These are phyloP conservation scores for Vimba vimba DNA, from an alignment of 2,113 vertebrate species.

Conservation along the genomic window DNA sequence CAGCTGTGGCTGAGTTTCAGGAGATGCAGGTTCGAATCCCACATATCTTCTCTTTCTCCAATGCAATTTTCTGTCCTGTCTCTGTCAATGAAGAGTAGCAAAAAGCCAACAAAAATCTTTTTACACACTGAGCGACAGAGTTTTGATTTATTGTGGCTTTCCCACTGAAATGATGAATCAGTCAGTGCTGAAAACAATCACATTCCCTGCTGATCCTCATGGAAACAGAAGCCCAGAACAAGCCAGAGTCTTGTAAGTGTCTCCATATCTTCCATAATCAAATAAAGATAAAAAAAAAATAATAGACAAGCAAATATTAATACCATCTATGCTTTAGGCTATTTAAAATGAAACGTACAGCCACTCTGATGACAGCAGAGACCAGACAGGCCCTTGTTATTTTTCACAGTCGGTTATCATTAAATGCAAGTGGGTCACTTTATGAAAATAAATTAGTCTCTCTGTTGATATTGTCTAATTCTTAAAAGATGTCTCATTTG, in stretches of 20 bases:
- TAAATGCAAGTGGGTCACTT: constrained; percentile 56
- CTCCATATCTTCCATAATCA: constrained; percentile 12
- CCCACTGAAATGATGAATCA: constrained; percentile 9
- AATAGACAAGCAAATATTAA: constrained; percentile 24
- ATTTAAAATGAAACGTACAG: neutral
- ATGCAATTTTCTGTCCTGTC: neutral
- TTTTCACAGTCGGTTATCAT: constrained; percentile 39
- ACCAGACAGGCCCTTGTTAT: constrained; percentile 45
- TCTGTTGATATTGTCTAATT: constrained; percentile 53
- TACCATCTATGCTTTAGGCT: neutral
- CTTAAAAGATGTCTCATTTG: constrained; percentile 51
- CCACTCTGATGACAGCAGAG: constrained; percentile 27
- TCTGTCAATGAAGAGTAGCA: constrained; percentile 1
- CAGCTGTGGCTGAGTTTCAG: neutral
- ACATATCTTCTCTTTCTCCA: neutral
- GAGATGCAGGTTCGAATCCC: neutral
- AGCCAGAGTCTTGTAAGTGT: neutral
- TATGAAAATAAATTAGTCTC: constrained; percentile 49
- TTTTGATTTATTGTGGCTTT: constrained; percentile 30
- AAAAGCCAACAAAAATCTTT: neutral
- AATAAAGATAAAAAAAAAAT: neutral
- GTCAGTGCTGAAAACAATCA: constrained; percentile 13
- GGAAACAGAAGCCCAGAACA: constrained; percentile 17
- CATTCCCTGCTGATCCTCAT: constrained; percentile 20
- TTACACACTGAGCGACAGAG: neutral